Evolutionary conservation across 2,113 vertebrate genomes (phyloP).

Genomic region (Actenoides lindsayi): DNA sequence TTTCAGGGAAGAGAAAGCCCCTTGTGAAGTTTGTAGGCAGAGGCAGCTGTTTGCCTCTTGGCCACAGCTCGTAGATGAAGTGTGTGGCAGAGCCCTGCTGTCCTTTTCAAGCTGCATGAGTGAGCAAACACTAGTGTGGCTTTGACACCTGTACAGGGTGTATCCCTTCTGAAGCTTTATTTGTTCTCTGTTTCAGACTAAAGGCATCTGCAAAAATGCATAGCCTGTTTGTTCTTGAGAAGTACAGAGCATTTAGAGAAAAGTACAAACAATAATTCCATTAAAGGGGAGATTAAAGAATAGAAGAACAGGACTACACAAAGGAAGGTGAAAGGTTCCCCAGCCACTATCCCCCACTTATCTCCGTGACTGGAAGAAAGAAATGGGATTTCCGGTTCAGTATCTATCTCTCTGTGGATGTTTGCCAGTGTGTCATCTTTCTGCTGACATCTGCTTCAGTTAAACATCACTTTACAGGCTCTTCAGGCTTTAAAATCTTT

Average conservation of each 20-base stretch:
- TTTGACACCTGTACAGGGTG: slow-evolving; percentile 6
- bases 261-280: neutral
- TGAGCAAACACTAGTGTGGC: neutral
- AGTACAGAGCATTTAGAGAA: neutral
- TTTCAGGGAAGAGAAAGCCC: slow-evolving; percentile 1
- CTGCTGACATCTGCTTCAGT: neutral
- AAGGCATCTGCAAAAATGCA: neutral
- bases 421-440: neutral
- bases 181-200: neutral
- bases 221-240: neutral
- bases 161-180: neutral
- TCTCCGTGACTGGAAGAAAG: neutral
- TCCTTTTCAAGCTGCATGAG: neutral
- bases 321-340: neutral
- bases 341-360: neutral
- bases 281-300: neutral
- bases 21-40: neutral
- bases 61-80: neutral
- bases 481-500: neutral
- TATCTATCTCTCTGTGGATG: neutral
- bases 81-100: neutral
- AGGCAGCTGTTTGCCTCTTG: neutral
- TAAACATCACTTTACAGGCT: neutral
- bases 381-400: neutral
- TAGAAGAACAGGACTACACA: neutral